Conservation (phyloP, 2,888 invertebrate species). For the Oscheius sp. region DNA sequence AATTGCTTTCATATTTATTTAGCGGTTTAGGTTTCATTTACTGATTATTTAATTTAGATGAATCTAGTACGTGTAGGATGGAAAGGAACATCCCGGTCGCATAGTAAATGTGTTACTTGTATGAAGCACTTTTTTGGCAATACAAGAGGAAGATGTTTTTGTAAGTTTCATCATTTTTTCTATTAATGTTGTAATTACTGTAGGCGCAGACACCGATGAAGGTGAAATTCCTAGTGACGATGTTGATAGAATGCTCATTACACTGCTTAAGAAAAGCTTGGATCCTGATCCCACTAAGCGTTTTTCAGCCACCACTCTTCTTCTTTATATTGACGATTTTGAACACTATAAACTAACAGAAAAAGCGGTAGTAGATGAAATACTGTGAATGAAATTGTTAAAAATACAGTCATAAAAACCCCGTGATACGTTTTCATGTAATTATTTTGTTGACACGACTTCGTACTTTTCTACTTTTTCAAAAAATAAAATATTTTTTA, state of each 20-base stretch:
- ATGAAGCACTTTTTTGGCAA: slow-evolving; percentile 17
- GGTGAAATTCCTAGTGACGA: background rate
- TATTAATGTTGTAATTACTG: background rate
- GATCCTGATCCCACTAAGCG: slow-evolving; percentile 22
- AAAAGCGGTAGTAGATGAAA: background rate
- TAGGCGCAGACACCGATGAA: background rate
- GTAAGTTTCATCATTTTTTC: slow-evolving; percentile 25
- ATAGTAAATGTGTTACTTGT: slow-evolving; percentile 22
- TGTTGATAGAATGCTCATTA: background rate
- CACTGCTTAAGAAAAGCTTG: slow-evolving; percentile 14
- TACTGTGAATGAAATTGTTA: background rate
- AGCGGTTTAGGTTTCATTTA: background rate
- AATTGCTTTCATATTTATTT: too few species aligned
- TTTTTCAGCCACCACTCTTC: slow-evolving; percentile 10
- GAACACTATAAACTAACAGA: slow-evolving; percentile 2
- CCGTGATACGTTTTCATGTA: slow-evolving; percentile 23
- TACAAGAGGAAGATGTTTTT: slow-evolving; percentile 31
- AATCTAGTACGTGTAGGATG: slow-evolving; percentile 16
- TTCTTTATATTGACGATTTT: slow-evolving; percentile 18
- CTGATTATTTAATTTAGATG: slow-evolving; percentile 18
- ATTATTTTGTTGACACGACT: background rate
- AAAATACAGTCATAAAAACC: background rate
- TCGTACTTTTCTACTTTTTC: background rate
- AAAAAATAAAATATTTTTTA: background rate
- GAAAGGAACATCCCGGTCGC: background rate